Conservation (phyloP, 2,113 vertebrate genomes). For the Gadus chalcogrammus region DNA sequence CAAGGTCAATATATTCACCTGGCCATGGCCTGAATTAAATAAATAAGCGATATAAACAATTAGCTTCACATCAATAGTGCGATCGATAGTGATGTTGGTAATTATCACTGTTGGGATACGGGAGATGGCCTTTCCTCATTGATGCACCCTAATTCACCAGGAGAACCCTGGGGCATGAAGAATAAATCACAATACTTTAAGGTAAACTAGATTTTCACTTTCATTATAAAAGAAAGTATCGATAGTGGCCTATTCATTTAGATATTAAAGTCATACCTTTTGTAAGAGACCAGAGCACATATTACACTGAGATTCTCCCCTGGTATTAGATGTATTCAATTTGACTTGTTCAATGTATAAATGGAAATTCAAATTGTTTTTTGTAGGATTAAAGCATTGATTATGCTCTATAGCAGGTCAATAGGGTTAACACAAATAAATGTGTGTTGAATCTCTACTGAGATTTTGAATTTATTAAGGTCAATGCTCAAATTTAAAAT, state of each 20-base stretch:
- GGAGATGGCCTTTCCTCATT: constrained; percentile 70
- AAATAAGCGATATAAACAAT: constrained; percentile 75
- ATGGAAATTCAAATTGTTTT: neutral
- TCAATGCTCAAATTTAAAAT: constrained; percentile 2
- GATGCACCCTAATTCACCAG: constrained; percentile 64
- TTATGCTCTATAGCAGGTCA: neutral
- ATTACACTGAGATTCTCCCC: too few species aligned
- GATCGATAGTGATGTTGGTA: constrained; percentile 77
- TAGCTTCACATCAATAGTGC: constrained; percentile 73
- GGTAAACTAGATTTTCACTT: constrained; percentile 59
- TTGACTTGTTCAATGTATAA: neutral
- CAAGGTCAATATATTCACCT: constrained; percentile 70
- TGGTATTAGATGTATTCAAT: neutral
- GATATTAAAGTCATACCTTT: neutral
- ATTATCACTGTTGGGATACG: constrained; percentile 78
- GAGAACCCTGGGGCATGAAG: constrained; percentile 59
- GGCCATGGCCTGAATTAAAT: constrained; percentile 63
- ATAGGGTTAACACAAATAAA: too few species aligned
- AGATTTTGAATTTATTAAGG: constrained; percentile 11
- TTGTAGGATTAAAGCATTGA: neutral
- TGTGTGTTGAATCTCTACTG: neutral
- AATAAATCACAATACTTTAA: constrained; percentile 72
- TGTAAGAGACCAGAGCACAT: too few species aligned
- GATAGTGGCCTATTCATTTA: constrained; percentile 32
- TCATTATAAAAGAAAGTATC: constrained; percentile 58